A percentile compares a stretch with the other conserved stretches of the same genome.
Conservation (phyloP, 2,888 invertebrate genomes). For the Drosophila affinis region DNA sequence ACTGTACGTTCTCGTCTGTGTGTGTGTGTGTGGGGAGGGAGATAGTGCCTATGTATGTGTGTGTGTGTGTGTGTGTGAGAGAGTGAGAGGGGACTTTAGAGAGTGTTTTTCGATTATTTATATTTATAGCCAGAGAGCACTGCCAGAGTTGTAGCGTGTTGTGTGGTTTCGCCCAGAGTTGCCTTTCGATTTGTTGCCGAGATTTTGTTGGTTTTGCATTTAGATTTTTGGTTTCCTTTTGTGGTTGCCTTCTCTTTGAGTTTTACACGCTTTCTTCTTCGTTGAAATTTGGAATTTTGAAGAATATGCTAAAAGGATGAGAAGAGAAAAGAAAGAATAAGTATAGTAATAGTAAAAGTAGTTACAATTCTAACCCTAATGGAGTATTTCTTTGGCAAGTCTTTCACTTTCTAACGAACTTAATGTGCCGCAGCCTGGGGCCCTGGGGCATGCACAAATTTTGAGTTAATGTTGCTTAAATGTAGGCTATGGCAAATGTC, state of each 20-base stretch:
- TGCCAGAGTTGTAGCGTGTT: conserved; percentile 75
- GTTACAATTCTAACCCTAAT: too few species aligned
- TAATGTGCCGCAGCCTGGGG: conserved; percentile 3
- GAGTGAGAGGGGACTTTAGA: conserved; percentile 33
- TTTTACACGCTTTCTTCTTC: conserved; percentile 73
- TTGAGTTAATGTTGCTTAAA: conserved; percentile 55
- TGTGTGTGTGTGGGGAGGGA: conserved; percentile 22
- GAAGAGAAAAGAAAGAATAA: too few species aligned
- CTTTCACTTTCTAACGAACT: not conserved
- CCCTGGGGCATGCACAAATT: conserved; percentile 6
- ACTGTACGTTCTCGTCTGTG: conserved; percentile 16
- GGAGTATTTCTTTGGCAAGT: not conserved
- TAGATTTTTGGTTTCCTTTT: conserved; percentile 33
- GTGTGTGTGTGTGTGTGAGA: conserved; percentile 21
- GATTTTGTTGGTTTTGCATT: conserved; percentile 52
- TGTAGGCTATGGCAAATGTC: conserved; percentile 67
- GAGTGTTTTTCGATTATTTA: conserved; percentile 21
- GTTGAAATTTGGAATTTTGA: conserved; percentile 80
- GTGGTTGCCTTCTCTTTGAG: conserved; percentile 62
- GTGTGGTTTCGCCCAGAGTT: conserved; percentile 44
- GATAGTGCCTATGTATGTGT: conserved; percentile 21
- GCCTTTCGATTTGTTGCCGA: conserved; percentile 65
- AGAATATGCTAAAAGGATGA: conserved; percentile 67
- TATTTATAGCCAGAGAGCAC: conserved; percentile 66
- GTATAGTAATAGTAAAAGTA: not conserved